Conservation (phyloP, 2,113 vertebrate genomes). For the Pitta sordida region DNA sequence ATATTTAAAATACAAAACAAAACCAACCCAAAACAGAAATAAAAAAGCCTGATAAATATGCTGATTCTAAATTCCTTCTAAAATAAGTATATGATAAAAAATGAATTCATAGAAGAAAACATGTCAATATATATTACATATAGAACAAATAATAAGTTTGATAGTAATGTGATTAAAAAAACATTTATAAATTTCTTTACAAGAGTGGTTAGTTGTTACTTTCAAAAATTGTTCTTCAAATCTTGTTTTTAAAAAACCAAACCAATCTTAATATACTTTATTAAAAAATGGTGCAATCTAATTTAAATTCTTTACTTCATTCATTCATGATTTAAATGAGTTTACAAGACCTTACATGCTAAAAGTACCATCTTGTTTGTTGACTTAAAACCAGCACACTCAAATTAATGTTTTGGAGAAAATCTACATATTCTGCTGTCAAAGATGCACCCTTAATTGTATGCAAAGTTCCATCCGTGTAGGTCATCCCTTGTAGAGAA, state of each 20-base stretch:
- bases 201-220: background rate
- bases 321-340: background rate
- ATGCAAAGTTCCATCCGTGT: background rate
- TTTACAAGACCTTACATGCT: background rate
- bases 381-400: background rate
- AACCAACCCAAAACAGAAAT: background rate
- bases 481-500: background rate
- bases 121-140: background rate
- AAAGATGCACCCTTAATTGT: background rate
- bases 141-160: background rate
- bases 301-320: slow-evolving; percentile 9
- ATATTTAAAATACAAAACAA: background rate
- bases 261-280: background rate
- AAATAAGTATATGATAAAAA: background rate
- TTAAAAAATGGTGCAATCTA: slow-evolving; percentile 24
- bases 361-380: background rate
- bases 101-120: background rate
- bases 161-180: background rate
- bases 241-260: background rate
- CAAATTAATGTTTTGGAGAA: background rate
- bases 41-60: background rate
- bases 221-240: slow-evolving; percentile 14
- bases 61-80: background rate
- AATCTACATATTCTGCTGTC: background rate
- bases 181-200: background rate